A percentile compares a stretch with the other conserved stretches of the same genome.
Conservation (phyloP, 1,140 invertebrate genomes). For the Neuroterus valhalla region DNA sequence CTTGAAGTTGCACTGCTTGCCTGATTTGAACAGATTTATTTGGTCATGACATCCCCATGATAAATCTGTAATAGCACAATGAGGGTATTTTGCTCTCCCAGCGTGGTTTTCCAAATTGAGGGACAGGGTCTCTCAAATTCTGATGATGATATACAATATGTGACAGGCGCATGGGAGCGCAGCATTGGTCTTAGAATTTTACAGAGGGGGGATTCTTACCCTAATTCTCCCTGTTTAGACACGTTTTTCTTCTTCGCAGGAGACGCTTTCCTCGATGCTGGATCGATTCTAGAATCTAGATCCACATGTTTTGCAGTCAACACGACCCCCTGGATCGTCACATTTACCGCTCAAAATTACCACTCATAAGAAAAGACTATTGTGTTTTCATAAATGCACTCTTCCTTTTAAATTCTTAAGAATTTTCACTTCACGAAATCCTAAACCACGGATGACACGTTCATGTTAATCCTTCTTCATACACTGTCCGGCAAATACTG, state of each 20-base stretch:
- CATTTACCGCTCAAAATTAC: no score
- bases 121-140: background rate
- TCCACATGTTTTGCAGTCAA: background rate
- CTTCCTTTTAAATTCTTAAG: background rate
- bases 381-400: background rate
- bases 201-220: background rate
- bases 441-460: constrained; percentile 8
- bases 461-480: background rate
- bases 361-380: no score
- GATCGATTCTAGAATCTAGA: constrained; percentile 8
- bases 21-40: no score
- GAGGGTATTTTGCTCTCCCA: background rate
- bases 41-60: background rate
- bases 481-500: constrained; percentile 10
- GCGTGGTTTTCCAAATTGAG: background rate
- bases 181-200: background rate
- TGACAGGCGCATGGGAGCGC: background rate
- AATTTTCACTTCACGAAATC: constrained; percentile 16
- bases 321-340: background rate
- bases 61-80: background rate
- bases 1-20: no score
- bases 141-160: background rate
- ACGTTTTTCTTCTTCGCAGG: background rate
- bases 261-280: constrained; percentile 6
- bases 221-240: background rate